A percentile compares a stretch with the other conserved stretches of the same genome.
Evolutionary conservation across 2,113 vertebrate genomes (phyloP).

Genomic region (Brachyhypopomus occidentalis): DNA sequence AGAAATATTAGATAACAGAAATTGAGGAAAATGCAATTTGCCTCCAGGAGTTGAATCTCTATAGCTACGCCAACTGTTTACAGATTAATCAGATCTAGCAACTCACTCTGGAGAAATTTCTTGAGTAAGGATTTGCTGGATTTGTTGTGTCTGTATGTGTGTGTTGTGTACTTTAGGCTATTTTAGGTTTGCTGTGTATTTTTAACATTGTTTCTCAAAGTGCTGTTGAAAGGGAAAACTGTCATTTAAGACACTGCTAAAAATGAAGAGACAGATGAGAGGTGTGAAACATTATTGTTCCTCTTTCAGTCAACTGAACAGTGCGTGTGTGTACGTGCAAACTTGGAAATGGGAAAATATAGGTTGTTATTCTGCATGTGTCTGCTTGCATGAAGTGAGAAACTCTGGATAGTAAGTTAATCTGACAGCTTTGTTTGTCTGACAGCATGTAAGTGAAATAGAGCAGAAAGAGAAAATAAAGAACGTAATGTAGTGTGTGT

Average conservation of each 20-base stretch:
- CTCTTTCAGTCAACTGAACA: background rate
- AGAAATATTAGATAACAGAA: background rate
- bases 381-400: no score
- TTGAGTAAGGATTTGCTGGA: background rate
- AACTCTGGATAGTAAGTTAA: no score
- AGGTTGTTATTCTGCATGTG: background rate
- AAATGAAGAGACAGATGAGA: background rate
- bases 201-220: background rate
- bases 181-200: background rate
- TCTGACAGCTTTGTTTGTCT: no score
- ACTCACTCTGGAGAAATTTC: constrained; percentile 1
- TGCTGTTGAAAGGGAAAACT: background rate
- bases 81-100: background rate
- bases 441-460: background rate
- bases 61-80: background rate
- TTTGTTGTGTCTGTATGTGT: background rate
- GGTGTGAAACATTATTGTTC: background rate
- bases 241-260: background rate
- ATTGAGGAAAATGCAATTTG: background rate
- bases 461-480: background rate
- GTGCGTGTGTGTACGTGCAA: background rate
- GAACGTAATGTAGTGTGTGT: background rate
- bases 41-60: background rate
- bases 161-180: background rate
- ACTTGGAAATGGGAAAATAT: background rate